Conservation (phyloP, 2,113 vertebrate genomes). For the Percina caprodes region DNA sequence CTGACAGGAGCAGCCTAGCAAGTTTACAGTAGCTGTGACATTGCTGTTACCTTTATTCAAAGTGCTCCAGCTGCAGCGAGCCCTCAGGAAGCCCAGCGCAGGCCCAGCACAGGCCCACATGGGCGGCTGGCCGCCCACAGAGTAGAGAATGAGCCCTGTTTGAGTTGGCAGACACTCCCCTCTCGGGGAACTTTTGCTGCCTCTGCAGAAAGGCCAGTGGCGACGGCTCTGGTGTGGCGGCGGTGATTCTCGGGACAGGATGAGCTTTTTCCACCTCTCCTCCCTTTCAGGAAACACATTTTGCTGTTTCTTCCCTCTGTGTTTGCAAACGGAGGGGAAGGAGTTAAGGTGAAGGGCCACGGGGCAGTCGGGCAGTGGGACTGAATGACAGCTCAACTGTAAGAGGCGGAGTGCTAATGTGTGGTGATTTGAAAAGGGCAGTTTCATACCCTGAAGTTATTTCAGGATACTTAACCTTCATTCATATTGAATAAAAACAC, state of each 20-base stretch:
- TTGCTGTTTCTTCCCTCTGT: conserved; percentile 85
- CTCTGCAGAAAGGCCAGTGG: conserved; percentile 93
- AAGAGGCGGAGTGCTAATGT: conserved; percentile 86
- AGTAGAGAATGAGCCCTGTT: conserved; percentile 93
- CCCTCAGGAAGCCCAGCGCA: conserved; percentile 93
- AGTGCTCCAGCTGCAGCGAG: conserved; percentile 92
- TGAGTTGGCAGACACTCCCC: conserved; percentile 93
- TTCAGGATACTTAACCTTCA: conserved; percentile 19
- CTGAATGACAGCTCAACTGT: conserved; percentile 87
- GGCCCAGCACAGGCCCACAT: conserved; percentile 87
- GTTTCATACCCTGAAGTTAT: neutral
- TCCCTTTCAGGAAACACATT: conserved; percentile 98
- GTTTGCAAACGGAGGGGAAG: conserved; percentile 71
- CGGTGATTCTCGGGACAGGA: conserved; percentile 89
- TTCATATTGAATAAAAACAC: conserved; percentile 66
- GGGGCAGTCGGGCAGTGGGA: conserved; percentile 48
- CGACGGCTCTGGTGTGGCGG: conserved; percentile 87
- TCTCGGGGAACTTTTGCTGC: conserved; percentile 94
- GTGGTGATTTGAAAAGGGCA: conserved; percentile 43
- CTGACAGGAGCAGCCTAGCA: conserved; percentile 86
- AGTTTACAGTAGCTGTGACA: conserved; percentile 95
- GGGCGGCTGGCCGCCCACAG: conserved; percentile 89
- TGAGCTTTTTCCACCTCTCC: conserved; percentile 97
- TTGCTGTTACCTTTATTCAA: conserved; percentile 92
- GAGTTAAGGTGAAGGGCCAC: conserved; percentile 52